phyloP scores from a whole-genome alignment of 1,140 invertebrate genomes.

The Vollenhovia emeryi region DNA sequence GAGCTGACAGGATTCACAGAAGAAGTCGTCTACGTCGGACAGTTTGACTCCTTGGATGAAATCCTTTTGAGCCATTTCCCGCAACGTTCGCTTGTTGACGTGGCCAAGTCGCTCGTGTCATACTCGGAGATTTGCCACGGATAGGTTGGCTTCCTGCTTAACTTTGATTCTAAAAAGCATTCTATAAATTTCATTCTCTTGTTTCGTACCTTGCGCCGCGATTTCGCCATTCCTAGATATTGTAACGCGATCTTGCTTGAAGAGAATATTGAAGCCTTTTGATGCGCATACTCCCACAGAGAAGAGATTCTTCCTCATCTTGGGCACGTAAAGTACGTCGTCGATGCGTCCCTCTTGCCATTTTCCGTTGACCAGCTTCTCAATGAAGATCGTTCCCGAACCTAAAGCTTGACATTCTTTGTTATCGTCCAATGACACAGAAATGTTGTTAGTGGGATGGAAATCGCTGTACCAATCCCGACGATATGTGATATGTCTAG shows the following conservation, averaged over 20 bases:
- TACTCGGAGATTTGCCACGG: not conserved
- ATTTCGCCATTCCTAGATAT: not conserved
- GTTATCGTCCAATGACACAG: slow-evolving; percentile 59
- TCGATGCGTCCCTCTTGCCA: slow-evolving; percentile 55
- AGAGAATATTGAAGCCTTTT: not conserved
- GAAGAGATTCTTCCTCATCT: slow-evolving; percentile 69
- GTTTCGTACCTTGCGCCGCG: not conserved
- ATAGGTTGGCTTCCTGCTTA: not conserved
- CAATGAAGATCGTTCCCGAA: slow-evolving; percentile 52
- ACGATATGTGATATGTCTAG: not conserved
- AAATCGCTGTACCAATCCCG: not conserved
- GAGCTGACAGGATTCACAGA: not conserved
- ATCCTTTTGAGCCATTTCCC: not conserved
- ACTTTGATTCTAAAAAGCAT: not conserved
- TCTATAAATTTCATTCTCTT: not conserved
- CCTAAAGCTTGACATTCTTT: slow-evolving; percentile 40
- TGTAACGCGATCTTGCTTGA: not conserved
- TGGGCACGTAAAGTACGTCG: slow-evolving; percentile 67
- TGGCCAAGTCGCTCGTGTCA: slow-evolving; percentile 17
- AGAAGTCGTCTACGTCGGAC: not conserved
- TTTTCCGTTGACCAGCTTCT: slow-evolving; percentile 47
- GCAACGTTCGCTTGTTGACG: not conserved
- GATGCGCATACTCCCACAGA: slow-evolving; percentile 65
- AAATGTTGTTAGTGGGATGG: accelerated
- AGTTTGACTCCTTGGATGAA: not conserved